Base-by-base conservation (phyloP, 1,140 invertebrate genomes). In the Daktulosphaira vitifoliae region DNA sequence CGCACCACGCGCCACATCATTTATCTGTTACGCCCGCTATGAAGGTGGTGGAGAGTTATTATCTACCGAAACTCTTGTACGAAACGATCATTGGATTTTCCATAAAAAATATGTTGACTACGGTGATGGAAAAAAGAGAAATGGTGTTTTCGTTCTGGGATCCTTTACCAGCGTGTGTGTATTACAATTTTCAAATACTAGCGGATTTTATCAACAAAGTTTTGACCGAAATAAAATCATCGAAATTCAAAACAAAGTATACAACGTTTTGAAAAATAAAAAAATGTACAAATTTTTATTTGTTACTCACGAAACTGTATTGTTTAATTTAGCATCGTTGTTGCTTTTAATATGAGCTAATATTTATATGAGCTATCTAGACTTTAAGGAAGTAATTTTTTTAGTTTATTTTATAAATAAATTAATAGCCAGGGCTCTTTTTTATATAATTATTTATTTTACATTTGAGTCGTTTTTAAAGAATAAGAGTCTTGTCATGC, bases 71-170 rank as follows among this genome's bases (percentile, higher is more conserved):
- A 16, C 76, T 78, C 1, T 71, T 82, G 3, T 70, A 78, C 44
- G 77, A 72, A 33, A 77, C 78, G 0, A 25, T 81, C 11, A 77
- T 74, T 5, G 74, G 74, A 65, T 76, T 78, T 2, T 77, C 82
- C 7, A 76, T 79, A 1, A 80, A 80, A 69, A 73, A 85, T 18
- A 73, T 86, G 38, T 80, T 82, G 3, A 84, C 82, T 0, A 56
- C 25, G 2, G 81, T 87, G 3, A 71, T 88, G 49, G 84, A 86
- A 68, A 86, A 84, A 67, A 78, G 85, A 8, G 86, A 89, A 71
- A 86, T 86, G 0, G 74, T 89, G 1, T 89, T 90, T 70, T 79
- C 84, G 1, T 86, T 84, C 69, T 89, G 86, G 87, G 88, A 90
- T 71, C 88, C 87, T 0, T 70, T 90, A 59, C 88, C 88, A 0